A percentile compares a stretch with the other conserved stretches of the same genome.
Evolutionary conservation across 2,113 vertebrate genomes (phyloP).

Genomic region (Riparia riparia): DNA sequence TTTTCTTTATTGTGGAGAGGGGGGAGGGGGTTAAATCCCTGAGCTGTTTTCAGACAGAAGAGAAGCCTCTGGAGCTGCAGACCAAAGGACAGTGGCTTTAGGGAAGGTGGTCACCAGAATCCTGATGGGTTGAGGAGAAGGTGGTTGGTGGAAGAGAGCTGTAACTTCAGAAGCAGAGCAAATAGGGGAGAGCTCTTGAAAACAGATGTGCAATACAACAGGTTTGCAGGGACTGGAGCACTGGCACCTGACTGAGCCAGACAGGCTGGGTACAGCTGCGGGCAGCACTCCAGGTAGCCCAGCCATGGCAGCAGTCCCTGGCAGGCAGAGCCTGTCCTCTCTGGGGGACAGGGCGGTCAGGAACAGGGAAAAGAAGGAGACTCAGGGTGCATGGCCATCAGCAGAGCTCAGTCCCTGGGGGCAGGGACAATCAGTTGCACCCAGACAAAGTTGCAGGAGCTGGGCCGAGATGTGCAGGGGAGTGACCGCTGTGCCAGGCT

Average conservation of each 20-base stretch:
- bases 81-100: not conserved
- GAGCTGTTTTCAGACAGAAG: not conserved
- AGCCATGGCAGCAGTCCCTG: not conserved
- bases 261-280: conserved; percentile 25
- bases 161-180: not conserved
- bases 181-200: not conserved
- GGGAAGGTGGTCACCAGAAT: not conserved
- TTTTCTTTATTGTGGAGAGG: not conserved
- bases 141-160: not conserved
- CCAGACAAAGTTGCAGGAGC: conserved; percentile 2
- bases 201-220: not conserved
- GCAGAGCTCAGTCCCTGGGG: not conserved
- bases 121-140: not conserved
- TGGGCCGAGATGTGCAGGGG: not conserved
- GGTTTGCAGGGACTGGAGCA: not conserved
- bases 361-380: not conserved
- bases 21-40: conserved; percentile 6
- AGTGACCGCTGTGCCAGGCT: fast-evolving
- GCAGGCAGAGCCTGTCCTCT: not conserved
- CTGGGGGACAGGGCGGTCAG: not conserved
- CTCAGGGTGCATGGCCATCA: not conserved
- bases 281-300: not conserved
- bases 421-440: conserved; percentile 8
- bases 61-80: conserved; percentile 31
- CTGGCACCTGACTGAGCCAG: not conserved